phyloP scores from a whole-genome alignment of 2,113 vertebrate species.

The Propithecus coquereli region DNA sequence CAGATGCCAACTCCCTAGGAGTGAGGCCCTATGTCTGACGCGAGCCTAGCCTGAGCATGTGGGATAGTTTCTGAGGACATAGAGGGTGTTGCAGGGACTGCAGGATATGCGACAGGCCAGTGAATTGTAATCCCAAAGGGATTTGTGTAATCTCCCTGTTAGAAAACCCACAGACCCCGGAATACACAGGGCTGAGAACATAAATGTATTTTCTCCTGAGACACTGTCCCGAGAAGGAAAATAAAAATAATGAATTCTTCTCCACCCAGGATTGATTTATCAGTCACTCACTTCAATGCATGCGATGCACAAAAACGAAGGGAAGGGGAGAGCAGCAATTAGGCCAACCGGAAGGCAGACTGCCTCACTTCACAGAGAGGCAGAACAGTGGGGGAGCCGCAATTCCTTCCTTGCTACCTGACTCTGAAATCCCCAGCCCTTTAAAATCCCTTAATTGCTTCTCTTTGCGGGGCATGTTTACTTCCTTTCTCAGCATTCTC shows the following conservation, averaged over 20 bases:
- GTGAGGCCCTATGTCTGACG: background rate
- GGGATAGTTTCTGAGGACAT: background rate
- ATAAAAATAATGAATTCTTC: slow-evolving; percentile 30
- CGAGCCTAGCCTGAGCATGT: background rate
- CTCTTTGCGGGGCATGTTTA: slow-evolving; percentile 11
- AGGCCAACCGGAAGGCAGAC: slow-evolving; percentile 11
- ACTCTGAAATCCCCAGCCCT: slow-evolving; percentile 33
- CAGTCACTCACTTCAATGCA: background rate
- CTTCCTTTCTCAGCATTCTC: background rate
- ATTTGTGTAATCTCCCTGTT: slow-evolving; percentile 8
- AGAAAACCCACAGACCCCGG: slow-evolving; percentile 14
- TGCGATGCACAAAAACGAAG: background rate
- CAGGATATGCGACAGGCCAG: background rate
- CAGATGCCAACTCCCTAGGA: background rate
- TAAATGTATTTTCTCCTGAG: slow-evolving; percentile 10
- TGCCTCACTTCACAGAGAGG: slow-evolving; percentile 43
- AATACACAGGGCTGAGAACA: background rate
- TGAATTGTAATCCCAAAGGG: background rate
- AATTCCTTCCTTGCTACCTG: background rate
- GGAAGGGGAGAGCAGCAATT: background rate
- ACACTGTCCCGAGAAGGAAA: slow-evolving; percentile 37
- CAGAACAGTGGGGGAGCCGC: background rate
- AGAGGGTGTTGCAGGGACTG: background rate
- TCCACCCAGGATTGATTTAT: slow-evolving; percentile 10
- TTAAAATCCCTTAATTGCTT: slow-evolving; percentile 35